Base-by-base conservation (phyloP, 2,888 invertebrate species). In the Luperina nickerlii region DNA sequence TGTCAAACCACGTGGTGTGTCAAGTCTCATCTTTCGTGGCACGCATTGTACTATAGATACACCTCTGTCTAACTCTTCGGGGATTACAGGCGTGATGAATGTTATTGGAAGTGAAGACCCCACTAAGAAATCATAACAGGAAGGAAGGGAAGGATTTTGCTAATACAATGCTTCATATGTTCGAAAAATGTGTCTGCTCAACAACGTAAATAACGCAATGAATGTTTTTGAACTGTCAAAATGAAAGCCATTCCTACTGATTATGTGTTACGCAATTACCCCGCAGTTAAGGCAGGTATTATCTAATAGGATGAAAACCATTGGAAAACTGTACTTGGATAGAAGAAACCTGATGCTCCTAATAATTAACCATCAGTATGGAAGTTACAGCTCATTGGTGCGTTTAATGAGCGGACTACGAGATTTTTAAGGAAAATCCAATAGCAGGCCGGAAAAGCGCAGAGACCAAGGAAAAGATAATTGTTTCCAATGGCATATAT, bases 401-500 rank as follows among this genome's bases (percentile, higher is more conserved):
- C 6, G 1, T 45, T 62, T 20, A 73, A 79, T 63, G 54, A 74
- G 7, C 9, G 15, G 5, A 27, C 3, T 5, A 18, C 5, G 54
- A 27, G 18, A 0, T 62, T 63, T 57, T 60, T 60, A 60, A 68
- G 13, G 20, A 81, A 81, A 75, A 72, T 5, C 11, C 1, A 27
- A 20, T 9, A 38, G 0, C 20, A 54, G 0, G 2, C 15, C 9
- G 27, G n/a, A 57, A 60, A 74, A 65, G 3, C 0, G 2, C 8
- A 18, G 24, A 27, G 0, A 79, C 15, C 27, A 79, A 60, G 24
- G 15, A 27, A 38, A 20, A 81, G 1, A 78, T 77, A 68, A 68
- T 72, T 72, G n/a, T 42, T 45, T 63, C 51, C 45, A 79, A 76
- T 42, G 32, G 8, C n/a, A 62, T 57, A 68, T 76, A 76, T 54